These are phyloP conservation scores for Trididemnum clinides DNA, from an alignment of 23 tunicate genomes.

Conservation along the genomic window DNA sequence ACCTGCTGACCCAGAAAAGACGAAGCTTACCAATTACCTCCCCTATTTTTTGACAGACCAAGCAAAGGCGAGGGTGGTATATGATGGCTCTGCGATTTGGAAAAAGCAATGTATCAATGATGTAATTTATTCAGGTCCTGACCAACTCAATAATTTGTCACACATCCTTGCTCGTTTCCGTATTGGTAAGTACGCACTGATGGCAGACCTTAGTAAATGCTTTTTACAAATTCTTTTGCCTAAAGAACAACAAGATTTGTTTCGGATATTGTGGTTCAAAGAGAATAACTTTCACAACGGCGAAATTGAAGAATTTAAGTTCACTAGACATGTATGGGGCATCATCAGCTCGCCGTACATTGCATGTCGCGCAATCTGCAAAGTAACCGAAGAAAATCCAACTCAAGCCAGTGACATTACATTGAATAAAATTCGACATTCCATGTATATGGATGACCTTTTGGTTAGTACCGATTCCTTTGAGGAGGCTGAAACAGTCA, in stretches of 20 bases:
- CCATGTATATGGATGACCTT: constrained; percentile 10
- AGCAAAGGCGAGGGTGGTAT: not conserved
- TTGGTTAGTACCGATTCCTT: not conserved
- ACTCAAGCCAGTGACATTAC: not conserved
- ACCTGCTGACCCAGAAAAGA: not conserved
- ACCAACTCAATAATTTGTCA: not conserved
- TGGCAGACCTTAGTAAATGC: constrained; percentile 19
- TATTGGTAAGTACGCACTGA: not conserved
- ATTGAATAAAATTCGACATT: not conserved
- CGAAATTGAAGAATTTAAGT: not conserved
- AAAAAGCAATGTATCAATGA: constrained; percentile 12
- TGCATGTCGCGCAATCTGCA: not conserved
- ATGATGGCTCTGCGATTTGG: not conserved
- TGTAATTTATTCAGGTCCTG: not conserved
- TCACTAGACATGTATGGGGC: not conserved
- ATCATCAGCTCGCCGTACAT: not conserved
- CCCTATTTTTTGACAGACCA: constrained; percentile 2
- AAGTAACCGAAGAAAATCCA: not conserved
- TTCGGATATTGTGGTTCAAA: constrained; percentile 12
- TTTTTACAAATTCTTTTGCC: not conserved
- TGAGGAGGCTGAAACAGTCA: not conserved
- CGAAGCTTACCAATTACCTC: not conserved
- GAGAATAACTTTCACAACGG: not conserved
- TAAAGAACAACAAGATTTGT: constrained; percentile 1
- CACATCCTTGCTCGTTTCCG: not conserved